Base-by-base conservation (phyloP, 2,113 vertebrate species). In the Labrus mixtus region DNA sequence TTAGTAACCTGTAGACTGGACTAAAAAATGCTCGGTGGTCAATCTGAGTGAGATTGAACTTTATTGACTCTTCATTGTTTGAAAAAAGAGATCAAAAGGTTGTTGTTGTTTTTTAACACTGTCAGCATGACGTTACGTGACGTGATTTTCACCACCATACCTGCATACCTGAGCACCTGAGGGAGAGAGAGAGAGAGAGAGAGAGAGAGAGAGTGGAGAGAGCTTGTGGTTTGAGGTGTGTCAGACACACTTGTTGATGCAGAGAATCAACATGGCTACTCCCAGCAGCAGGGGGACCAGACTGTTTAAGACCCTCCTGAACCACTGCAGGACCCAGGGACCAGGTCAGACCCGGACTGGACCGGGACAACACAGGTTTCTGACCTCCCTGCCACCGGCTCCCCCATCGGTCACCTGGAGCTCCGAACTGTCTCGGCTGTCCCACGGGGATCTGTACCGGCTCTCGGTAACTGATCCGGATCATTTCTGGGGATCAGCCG, bases 401-500 rank as follows among this genome's bases (percentile, higher is more conserved):
- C 22, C 61, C 0, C 8, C 45, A 0, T 33, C 76, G 23, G 75
- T 80, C 6, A 58, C 63, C 19, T 45, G 68, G 66, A 76, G 64
- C 68, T 50, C 84, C 6, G 20, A 61, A 76, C 51, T 23, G 23
- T 78, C 22, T 85, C 65, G 25, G 2, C 82, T 76, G 13, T 89
- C 89, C 0, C 95, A 96, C 85, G 36, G 67, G 37, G 90, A 92
- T 0, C 86, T 95, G 75, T 85, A 68, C 43, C 94, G 89, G n/a
- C 86, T 94, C 62, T 96, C 96, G 2, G 65, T 92, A 19, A 73
- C 57, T 15, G 95, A 96, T 3, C 95, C 96, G 1, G 92, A 93
- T 1, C 92, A 25, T 2, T 97, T 97, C 84, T 98, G 97, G 96
- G 96, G 95, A 1, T 88, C 92, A 3, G 86, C 94, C 72, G 96